A percentile compares a stretch with the other conserved stretches of the same genome.
These are phyloP conservation scores for Mesoligia furuncula DNA, from an alignment of 2,888 invertebrate genomes.

Conservation along the genomic window DNA sequence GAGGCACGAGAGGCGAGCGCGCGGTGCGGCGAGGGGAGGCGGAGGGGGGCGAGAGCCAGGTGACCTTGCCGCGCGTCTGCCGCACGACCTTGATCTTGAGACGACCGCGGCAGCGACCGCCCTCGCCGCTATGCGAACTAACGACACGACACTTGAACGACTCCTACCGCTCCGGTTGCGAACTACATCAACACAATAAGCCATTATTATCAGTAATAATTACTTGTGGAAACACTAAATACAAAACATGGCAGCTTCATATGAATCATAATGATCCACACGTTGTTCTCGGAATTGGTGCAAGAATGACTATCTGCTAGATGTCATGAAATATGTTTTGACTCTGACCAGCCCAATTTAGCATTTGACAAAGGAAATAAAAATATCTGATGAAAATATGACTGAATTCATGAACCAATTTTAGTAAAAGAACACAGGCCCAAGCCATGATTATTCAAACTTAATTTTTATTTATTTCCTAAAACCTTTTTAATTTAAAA, in stretches of 20 bases:
- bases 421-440: neutral
- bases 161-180: constrained; percentile 79
- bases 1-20: constrained; percentile 74
- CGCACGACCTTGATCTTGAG: constrained; percentile 90
- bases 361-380: constrained; percentile 17
- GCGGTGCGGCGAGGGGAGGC: constrained; percentile 64
- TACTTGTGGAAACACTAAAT: constrained; percentile 44
- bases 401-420: neutral
- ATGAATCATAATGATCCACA: constrained; percentile 45
- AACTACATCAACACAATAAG: constrained; percentile 64
- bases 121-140: constrained; percentile 72
- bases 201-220: constrained; percentile 56
- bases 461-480: neutral
- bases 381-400: neutral
- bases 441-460: neutral
- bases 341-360: constrained; percentile 17
- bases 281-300: constrained; percentile 45
- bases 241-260: constrained; percentile 28
- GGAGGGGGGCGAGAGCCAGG: constrained; percentile 70
- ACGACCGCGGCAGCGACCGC: constrained; percentile 85
- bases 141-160: constrained; percentile 71
- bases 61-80: constrained; percentile 89
- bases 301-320: constrained; percentile 26
- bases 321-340: constrained; percentile 27
- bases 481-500: neutral